Base-by-base conservation (phyloP, 1,140 invertebrate genomes). In the Cepaea nemoralis region DNA sequence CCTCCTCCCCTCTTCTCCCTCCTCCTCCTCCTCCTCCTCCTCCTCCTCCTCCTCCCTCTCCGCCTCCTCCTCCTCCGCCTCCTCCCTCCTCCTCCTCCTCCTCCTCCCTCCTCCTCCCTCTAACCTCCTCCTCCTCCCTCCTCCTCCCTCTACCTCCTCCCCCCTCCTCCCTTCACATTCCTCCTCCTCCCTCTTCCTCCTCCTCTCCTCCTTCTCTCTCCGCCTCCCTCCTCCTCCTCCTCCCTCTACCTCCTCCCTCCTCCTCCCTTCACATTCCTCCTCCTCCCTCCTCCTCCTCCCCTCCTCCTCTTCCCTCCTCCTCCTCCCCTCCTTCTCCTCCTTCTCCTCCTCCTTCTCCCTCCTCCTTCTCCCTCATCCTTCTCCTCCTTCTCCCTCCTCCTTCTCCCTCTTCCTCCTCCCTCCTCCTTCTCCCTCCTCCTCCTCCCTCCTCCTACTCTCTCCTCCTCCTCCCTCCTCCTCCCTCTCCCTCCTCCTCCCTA, bases 31-130 rank as follows among this genome's bases (percentile, higher is more conserved):
- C 35, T 35, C 37, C 6, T 71, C 69, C 37, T 78, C 48, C 82
- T 27, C 31, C 66, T 27, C 82, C 82, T 75, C 50, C 82, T 55
- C n/a, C n/a, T n/a, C n/a, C n/a, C n/a, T n/a, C n/a, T n/a, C n/a
- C n/a, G n/a, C n/a, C n/a, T n/a, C n/a, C n/a, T n/a, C n/a, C n/a
- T n/a, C n/a, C n/a, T n/a, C n/a, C n/a, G n/a, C n/a, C n/a, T n/a
- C n/a, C n/a, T 48, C 77, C 55, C 33, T 31, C 67, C 67, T 16
- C 33, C 67, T 70, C 67, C 16, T 31, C 33, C 33, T 70, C 67
- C 33, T 31, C 33, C 33, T 70, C 67, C 31, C 16, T 70, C 67
- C 33, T 14, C 16, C 67, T n/a, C n/a, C n/a, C n/a, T n/a, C n/a
- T n/a, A n/a, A n/a, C n/a, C n/a, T n/a, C n/a, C n/a, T n/a, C n/a